A percentile compares a stretch with the other conserved stretches of the same genome.
These are phyloP conservation scores for Philotrypesis tridentata DNA, from an alignment of 1,140 invertebrate species.

Conservation along the genomic window DNA sequence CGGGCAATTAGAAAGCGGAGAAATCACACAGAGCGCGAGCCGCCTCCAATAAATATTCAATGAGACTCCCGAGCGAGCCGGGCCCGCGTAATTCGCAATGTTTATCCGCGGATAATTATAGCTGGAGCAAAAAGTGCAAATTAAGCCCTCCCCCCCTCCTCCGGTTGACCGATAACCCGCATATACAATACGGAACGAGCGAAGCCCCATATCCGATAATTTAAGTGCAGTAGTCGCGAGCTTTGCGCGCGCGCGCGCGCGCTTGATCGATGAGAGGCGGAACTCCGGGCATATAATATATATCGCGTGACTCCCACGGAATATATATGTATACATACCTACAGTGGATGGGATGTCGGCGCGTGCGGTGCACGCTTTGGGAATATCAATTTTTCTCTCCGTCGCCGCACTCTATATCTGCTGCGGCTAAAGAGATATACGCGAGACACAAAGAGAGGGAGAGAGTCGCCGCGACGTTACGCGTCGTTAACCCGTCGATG, in stretches of 20 bases:
- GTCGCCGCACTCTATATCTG: no score
- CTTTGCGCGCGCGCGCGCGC: no score
- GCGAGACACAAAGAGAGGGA: not conserved
- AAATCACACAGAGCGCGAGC: no score
- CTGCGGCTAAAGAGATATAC: no score
- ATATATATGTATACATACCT: not conserved
- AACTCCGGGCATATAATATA: not conserved
- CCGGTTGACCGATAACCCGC: not conserved
- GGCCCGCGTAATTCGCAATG: not conserved
- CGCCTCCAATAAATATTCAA: not conserved
- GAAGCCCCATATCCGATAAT: slow-evolving; percentile 5
- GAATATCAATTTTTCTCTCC: slow-evolving; percentile 39
- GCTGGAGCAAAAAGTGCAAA: not conserved
- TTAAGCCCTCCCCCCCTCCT: not conserved
- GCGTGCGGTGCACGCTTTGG: not conserved
- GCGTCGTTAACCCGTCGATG: slow-evolving; percentile 11
- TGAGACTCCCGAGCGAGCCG: no score
- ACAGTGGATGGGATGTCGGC: not conserved
- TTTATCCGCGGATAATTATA: not conserved
- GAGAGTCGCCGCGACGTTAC: not conserved
- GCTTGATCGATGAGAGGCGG: slow-evolving; percentile 30
- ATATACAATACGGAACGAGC: not conserved
- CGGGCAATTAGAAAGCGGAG: no score
- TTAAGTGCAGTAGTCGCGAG: slow-evolving; percentile 4
- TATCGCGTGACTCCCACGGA: slow-evolving; percentile 26